phyloP scores from a whole-genome alignment of 1,140 invertebrate species.

The Arion vulgaris region DNA sequence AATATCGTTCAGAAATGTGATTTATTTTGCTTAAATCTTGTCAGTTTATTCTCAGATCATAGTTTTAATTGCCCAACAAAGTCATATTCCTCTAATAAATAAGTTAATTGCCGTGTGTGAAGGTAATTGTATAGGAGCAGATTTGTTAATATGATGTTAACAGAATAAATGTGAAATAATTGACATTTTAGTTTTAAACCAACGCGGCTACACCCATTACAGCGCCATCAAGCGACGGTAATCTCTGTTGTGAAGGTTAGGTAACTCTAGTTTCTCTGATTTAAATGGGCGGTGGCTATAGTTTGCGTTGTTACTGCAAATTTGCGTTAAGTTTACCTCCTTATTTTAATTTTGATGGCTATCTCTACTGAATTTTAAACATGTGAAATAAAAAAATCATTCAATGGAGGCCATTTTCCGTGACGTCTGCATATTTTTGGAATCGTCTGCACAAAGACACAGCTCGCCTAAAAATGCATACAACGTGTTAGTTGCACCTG shows the following conservation, averaged over 20 bases:
- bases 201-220: conserved; percentile 32
- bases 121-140: too few species aligned
- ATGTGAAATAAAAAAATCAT: conserved; percentile 17
- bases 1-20: background rate
- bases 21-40: background rate
- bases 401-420: background rate
- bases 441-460: conserved; percentile 2
- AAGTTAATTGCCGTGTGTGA: background rate
- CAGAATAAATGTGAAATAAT: background rate
- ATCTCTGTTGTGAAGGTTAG: conserved; percentile 27
- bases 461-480: background rate
- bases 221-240: conserved; percentile 32
- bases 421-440: conserved; percentile 10
- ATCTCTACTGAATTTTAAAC: conserved; percentile 3
- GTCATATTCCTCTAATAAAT: background rate
- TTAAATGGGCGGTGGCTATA: conserved; percentile 26
- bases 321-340: background rate
- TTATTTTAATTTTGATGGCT: conserved; percentile 3
- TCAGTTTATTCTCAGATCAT: background rate
- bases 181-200: background rate
- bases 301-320: background rate
- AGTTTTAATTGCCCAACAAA: background rate
- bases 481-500: conserved; percentile 16
- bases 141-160: background rate
- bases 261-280: conserved; percentile 29